Percentiles rank a stretch among this genome's conserved stretches.
These are phyloP conservation scores for Butorides virescens DNA, from an alignment of 2,113 vertebrate genomes.

Conservation along the genomic window DNA sequence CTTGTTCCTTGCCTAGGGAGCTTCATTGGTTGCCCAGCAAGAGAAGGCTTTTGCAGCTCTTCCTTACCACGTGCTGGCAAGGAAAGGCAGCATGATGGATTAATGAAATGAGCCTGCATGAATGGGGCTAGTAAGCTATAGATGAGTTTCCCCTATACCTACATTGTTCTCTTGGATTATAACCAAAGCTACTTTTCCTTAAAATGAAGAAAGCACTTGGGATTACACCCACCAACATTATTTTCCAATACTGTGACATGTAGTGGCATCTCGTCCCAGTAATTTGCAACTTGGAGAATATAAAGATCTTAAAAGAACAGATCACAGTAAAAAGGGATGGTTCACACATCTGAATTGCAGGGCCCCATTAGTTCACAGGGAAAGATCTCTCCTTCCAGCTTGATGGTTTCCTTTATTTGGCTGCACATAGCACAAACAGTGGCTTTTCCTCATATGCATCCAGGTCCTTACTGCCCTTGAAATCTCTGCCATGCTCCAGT, in stretches of 20 bases:
- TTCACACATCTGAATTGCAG: not conserved
- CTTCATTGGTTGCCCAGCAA: not conserved
- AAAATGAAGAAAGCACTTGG: not conserved
- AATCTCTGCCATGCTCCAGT: not conserved
- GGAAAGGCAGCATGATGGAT: not conserved
- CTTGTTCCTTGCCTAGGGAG: not conserved
- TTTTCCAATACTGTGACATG: not conserved
- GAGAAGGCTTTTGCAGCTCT: not conserved
- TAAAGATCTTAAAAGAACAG: constrained; percentile 29
- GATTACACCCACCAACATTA: not conserved
- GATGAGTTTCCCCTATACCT: not conserved
- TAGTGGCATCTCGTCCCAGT: not conserved
- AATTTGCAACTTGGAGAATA: constrained; percentile 4
- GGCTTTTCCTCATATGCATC: not conserved
- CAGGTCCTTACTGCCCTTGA: not conserved
- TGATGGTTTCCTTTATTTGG: not conserved
- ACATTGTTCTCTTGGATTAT: not conserved
- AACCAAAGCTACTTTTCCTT: not conserved
- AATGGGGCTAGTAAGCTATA: not conserved
- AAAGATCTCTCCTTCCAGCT: not conserved
- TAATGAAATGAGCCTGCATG: not conserved
- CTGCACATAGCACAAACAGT: not conserved
- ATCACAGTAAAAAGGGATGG: not conserved
- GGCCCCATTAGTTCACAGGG: not conserved
- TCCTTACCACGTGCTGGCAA: not conserved